These are phyloP conservation scores for Sipha flava DNA, from an alignment of 1,140 invertebrate species.

Conservation along the genomic window DNA sequence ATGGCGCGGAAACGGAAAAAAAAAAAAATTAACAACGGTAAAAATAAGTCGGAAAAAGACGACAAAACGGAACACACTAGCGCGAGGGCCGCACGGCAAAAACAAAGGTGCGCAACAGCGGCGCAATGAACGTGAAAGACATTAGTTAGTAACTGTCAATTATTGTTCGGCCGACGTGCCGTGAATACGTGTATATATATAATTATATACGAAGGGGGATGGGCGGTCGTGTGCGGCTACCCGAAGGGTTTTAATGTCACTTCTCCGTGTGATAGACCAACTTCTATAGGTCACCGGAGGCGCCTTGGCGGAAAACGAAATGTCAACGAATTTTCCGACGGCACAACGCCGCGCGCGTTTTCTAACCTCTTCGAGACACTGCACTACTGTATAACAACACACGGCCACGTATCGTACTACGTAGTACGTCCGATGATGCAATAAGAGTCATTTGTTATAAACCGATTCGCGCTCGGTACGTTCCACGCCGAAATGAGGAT, in stretches of 20 bases:
- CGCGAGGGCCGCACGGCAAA: not conserved
- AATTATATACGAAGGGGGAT: not conserved
- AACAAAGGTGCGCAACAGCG: not conserved
- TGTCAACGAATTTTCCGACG: constrained; percentile 14
- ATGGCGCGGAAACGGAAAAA: not conserved
- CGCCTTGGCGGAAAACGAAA: constrained; percentile 4
- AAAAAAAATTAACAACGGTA: not conserved
- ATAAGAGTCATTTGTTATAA: no score
- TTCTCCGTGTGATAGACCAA: not conserved
- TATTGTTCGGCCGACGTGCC: constrained; percentile 24
- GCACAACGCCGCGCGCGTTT: not conserved
- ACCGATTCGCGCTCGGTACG: no score
- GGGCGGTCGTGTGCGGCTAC: not conserved
- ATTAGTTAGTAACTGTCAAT: constrained; percentile 31
- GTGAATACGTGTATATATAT: not conserved
- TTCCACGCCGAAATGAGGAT: no score
- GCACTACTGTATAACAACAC: no score
- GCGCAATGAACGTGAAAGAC: constrained; percentile 6
- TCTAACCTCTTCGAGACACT: not conserved
- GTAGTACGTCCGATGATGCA: no score
- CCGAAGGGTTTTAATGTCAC: constrained; percentile 21
- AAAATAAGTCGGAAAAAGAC: no score
- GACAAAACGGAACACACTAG: not conserved
- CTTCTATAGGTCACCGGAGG: constrained; percentile 27
- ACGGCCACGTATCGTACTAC: no score